phyloP scores from a whole-genome alignment of 2,113 vertebrate species.

The Ibidorhyncha struthersii region DNA sequence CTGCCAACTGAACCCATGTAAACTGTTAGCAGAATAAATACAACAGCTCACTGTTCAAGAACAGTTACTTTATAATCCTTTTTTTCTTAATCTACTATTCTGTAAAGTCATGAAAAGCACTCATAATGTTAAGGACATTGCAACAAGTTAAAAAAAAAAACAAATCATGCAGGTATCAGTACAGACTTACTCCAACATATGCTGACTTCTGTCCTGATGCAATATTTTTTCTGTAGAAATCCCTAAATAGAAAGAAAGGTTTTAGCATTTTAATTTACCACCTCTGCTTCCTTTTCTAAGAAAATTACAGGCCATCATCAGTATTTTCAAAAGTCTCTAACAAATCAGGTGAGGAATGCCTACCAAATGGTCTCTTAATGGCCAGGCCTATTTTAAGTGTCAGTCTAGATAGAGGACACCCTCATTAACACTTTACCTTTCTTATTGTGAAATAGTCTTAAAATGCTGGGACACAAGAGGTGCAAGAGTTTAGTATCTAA shows the following conservation, averaged over 20 bases:
- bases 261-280: neutral
- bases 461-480: neutral
- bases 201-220: neutral
- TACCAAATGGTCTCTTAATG: neutral
- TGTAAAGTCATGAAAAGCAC: neutral
- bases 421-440: neutral
- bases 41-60: neutral
- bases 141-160: neutral
- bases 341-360: neutral
- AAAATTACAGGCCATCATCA: neutral
- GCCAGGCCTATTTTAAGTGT: neutral
- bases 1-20: neutral
- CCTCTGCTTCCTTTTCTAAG: neutral
- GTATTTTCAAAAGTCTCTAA: neutral
- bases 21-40: neutral
- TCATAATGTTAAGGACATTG: neutral
- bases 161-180: accelerated
- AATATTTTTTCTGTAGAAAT: neutral
- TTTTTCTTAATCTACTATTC: neutral
- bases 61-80: neutral
- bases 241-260: neutral
- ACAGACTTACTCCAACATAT: neutral
- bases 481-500: neutral
- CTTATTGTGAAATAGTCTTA: neutral
- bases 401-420: neutral